Evolutionary conservation across 2,888 invertebrate species (phyloP), one percentile per base, ranked within the genome.

Genomic region (Gonocerus acuteangulatus): DNA sequence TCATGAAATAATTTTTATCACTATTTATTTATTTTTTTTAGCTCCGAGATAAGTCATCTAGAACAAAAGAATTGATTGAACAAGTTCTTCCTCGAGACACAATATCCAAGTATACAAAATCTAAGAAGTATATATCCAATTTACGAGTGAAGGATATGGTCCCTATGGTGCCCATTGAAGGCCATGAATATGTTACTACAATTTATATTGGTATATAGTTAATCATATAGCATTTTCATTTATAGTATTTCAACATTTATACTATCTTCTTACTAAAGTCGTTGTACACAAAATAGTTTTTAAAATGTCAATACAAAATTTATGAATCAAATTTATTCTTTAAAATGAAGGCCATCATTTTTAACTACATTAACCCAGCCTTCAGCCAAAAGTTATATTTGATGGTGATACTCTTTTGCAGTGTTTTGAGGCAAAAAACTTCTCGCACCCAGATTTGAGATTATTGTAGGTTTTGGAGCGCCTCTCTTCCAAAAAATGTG

Each of bases 141-240:
- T 60, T 61, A 3, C 42, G 42, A 13, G 34, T 45, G 6, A 61
- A 61, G 13, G 45, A 44, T 7, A 57, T 63, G n/a, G 58, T 61
- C 18, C 63, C 63, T 1, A 63, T 63, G 63, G 49, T 63, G n/a
- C 63, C 63, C 1, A 61, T 61, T 21, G 63, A 61, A 23, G 63
- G 63, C 4, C 60, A 60, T 39, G 63, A 63, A 21, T 60, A 61
- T 16, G 54, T 48, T 22, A 54, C 60, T 16, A 18, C 39, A 11
- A 39, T 63, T 18, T 48, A 57, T 15, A 36, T 63, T 11, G 57
- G 63, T 63, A 39, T 51, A 44, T 27, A 27, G 9, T 27, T 27
- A 27, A 6, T 27, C 9, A 6, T 16, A 16, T 44, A 6, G 15
- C 13, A 44, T 44, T 44, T 15, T 44, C 15, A 7, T 44, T 44